Base-by-base conservation (phyloP, 1,140 invertebrate species). In the Hesperophylax magnus region DNA sequence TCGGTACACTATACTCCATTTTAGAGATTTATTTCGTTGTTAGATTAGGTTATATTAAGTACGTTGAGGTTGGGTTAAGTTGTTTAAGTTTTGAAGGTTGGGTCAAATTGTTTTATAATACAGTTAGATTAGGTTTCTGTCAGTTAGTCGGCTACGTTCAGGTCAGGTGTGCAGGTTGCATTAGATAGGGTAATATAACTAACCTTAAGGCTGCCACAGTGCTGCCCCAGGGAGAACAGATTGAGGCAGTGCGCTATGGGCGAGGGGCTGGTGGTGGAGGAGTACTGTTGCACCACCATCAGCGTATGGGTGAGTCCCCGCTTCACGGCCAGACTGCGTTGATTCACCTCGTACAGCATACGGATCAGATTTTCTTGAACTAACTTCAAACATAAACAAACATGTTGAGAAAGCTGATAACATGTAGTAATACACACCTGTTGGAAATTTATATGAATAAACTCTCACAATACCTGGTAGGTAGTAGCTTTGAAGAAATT, bases 401-500 rank as follows among this genome's bases (percentile, higher is more conserved):
- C 8, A 61, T 18, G 5, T 58, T 8, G n/a, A 7, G 8, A 69
- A 0, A 74, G 20, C 27, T n/a, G 53, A 54, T 78, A 39, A n/a
- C n/a, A n/a, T n/a, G n/a, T n/a, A n/a, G n/a, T n/a, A n/a, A n/a
- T n/a, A n/a, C n/a, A n/a, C n/a, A n/a, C n/a, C n/a, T n/a, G n/a
- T n/a, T n/a, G n/a, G n/a, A n/a, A n/a, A n/a, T n/a, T n/a, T n/a
- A n/a, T n/a, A n/a, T n/a, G n/a, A n/a, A n/a, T n/a, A n/a, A 56
- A 58, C 14, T 15, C 11, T 31, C 6, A 27, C 14, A 58, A n/a
- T 74, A 83, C 82, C 71, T 81, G 77, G 24, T 79, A 69, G 7
- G 82, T 78, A 54, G 60, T 61, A 17, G 80, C 39, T 53, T 83
- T 83, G 17, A 83, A 67, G 27, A 83, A 83, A 14, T 58, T 65